Evolutionary conservation across 2,797 vertebrate genomes (phyloP).

Genomic region (Clamator glandarius): DNA sequence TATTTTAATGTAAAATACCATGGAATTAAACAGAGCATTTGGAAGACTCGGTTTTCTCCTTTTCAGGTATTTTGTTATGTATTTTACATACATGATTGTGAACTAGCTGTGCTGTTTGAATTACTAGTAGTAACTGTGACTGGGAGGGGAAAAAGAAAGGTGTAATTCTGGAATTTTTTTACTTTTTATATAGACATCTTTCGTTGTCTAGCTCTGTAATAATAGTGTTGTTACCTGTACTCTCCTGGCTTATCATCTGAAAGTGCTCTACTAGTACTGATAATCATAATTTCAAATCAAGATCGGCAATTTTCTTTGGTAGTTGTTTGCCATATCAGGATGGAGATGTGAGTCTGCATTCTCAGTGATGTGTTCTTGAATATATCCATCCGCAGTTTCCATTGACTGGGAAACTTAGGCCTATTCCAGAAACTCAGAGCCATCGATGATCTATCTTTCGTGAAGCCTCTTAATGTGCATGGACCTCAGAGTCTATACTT

Average conservation of each 20-base stretch:
- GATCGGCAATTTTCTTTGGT: background rate
- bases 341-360: background rate
- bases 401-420: background rate
- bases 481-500: background rate
- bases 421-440: background rate
- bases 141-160: background rate
- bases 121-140: background rate
- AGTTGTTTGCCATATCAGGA: background rate
- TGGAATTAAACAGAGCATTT: background rate
- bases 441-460: background rate
- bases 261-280: background rate
- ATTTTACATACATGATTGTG: background rate
- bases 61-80: background rate
- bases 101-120: background rate
- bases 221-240: background rate
- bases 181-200: background rate
- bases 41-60: background rate
- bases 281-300: background rate
- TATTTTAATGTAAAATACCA: background rate
- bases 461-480: background rate
- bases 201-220: background rate
- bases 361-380: background rate
- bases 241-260: background rate
- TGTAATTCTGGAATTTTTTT: background rate
- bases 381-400: background rate